phyloP scores from a whole-genome alignment of 2,888 invertebrate species.

The Gymnosoma rotundatum region DNA sequence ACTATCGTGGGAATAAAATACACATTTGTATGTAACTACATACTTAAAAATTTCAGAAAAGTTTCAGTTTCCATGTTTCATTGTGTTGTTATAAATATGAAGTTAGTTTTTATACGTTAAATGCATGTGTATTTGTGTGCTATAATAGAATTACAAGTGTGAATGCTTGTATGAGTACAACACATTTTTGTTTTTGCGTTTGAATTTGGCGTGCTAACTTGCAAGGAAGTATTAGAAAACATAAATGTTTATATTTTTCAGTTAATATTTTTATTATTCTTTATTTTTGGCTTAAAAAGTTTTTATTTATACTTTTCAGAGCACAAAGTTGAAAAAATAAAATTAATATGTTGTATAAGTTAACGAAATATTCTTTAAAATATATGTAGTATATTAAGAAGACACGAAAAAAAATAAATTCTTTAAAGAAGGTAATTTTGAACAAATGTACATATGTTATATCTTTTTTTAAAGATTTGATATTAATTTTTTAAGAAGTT shows the following conservation, averaged over 20 bases:
- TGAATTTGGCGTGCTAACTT: background rate
- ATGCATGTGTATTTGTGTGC: background rate
- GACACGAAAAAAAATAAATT: background rate
- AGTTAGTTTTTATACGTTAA: background rate
- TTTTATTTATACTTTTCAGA: background rate
- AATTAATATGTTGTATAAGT: too few relatives aligned
- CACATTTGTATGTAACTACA: background rate
- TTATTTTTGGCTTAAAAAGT: background rate
- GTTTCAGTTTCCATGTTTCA: background rate
- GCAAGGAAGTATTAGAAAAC: conserved; percentile 35
- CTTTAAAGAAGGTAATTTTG: too few relatives aligned
- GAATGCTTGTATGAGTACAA: too few relatives aligned
- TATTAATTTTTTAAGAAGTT: too few relatives aligned
- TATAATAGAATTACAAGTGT: background rate
- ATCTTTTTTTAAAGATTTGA: too few relatives aligned
- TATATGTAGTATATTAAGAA: background rate
- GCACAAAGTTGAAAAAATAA: too few relatives aligned
- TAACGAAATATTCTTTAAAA: too few relatives aligned
- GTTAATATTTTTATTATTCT: background rate
- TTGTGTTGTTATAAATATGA: background rate
- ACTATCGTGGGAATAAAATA: conserved; percentile 15
- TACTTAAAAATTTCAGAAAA: background rate
- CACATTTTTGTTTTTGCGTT: background rate
- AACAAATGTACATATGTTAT: too few relatives aligned
- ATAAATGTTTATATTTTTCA: conserved; percentile 32